A percentile compares a stretch with the other conserved stretches of the same genome.
phyloP scores from a whole-genome alignment of 2,888 invertebrate genomes.

The Metalampra italica region DNA sequence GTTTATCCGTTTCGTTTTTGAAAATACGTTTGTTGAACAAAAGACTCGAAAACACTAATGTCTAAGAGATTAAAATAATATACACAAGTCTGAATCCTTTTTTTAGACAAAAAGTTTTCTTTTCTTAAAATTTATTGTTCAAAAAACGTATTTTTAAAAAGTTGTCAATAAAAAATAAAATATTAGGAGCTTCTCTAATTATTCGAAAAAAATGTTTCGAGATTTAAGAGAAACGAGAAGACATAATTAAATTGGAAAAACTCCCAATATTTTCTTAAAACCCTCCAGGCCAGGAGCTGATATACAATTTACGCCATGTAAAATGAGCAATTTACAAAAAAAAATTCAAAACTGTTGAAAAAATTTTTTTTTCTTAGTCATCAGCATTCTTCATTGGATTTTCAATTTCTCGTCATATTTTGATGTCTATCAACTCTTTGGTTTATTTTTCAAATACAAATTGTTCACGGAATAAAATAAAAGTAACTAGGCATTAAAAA shows the following conservation, averaged over 20 bases:
- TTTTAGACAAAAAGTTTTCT: too few species aligned
- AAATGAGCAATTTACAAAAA: neutral
- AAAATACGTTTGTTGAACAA: slow-evolving; percentile 5
- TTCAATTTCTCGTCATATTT: too few species aligned
- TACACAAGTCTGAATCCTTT: too few species aligned
- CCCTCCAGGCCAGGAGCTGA: neutral
- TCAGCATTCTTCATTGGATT: too few species aligned
- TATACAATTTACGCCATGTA: neutral
- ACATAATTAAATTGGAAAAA: neutral
- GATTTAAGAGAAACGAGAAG: neutral
- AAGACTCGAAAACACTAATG: neutral
- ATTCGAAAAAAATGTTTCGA: too few species aligned
- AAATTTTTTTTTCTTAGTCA: too few species aligned
- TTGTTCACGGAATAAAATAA: too few species aligned
- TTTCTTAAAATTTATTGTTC: neutral
- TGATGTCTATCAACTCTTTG: too few species aligned
- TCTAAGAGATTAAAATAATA: too few species aligned
- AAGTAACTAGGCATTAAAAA: neutral
- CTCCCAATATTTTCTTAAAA: neutral
- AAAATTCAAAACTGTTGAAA: too few species aligned
- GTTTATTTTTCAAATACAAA: too few species aligned
- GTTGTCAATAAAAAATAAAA: slow-evolving; percentile 11
- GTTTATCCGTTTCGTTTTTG: slow-evolving; percentile 13
- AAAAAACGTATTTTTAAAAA: slow-evolving; percentile 16
- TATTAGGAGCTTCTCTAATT: slow-evolving; percentile 3